Evolutionary conservation across 92 coral and sea anemone genomes (phyloP), one percentile per base, ranked within the genome.

Genomic region (Umimayanthus kanabou): DNA sequence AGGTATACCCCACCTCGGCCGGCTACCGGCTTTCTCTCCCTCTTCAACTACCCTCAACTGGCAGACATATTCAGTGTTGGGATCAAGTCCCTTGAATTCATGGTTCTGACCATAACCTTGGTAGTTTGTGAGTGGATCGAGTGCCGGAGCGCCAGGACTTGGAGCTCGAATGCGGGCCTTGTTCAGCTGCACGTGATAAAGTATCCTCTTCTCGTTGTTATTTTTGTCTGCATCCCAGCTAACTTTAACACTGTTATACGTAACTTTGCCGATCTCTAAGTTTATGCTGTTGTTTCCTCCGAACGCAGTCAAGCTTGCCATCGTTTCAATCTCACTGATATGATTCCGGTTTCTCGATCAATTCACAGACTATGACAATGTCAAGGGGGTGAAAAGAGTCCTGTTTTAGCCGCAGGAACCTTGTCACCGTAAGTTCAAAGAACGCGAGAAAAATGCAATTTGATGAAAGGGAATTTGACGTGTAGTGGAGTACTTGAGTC

Each of bases 201-300:
- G 78, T 29, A 15, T 88, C 33, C 91, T 89, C 71, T 92, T 91
- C 69, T 85, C 89, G 69, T 91, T 93, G 26, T 93, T 85, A 42
- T 88, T 88, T 74, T 90, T 86, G 20, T 87, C 81, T 55, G 61
- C 79, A 39, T 87, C 96, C 99, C 99, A 97, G 39, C 89, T 92
- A 16, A 97, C 88, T 78, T 97, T 98, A 45, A 97, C 95, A 79
- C 98, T 97, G 94, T 97, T 95, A 88, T 97, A 96, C 22, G 96
- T 97, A 39, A 94, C 94, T 85, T 94, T 93, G 73, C 97, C 96
- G 25, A 97, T 94, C 71, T 80, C 81, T 29, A 93, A 66, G 58
- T 57, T 70, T 6, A 83, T 65, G 25, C n/a, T 70, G 11, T 28
- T 28, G 28, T 22, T 69, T 43, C 67, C 87, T 70, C 87, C 78